Base-by-base conservation (phyloP, 2,797 vertebrate genomes). In the Cossypha polioptera region DNA sequence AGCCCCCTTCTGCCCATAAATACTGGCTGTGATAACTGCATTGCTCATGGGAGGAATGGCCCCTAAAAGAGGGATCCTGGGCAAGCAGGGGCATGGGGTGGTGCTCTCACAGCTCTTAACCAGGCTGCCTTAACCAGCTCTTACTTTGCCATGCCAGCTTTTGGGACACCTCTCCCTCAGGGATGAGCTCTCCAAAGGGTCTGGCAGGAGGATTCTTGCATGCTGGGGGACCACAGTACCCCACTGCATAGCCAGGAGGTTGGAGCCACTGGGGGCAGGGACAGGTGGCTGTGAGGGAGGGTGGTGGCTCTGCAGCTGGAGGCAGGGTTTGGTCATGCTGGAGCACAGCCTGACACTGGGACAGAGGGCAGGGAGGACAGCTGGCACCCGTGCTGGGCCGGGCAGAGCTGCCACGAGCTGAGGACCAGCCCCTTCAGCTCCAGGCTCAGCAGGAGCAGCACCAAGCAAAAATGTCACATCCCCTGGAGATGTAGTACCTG, bases 191-290 rank as follows among this genome's bases (percentile, higher is more conserved):
- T 67, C 43, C 5, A 7, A 45, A 91, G 43, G 43, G 25, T 26
- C 26, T 35, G 77, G 43, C 19, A 15, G 5, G 53, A 4, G 61
- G 42, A 57, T 35, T 29, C 5, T 26, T 19, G 16, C 6, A 11
- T 17, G 18, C 3, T 38, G 40, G 43, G 65, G 55, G n/a, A 8
- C 17, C 0, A 0, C 25, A 85, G 50, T 31, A 48, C 17, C 45
- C 10, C 0, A 1, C 25, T 26, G 78, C 9, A 0, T 63, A 88
- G 22, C 35, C 11, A 2, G 2, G 1, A 29, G 57, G 9, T 4
- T 2, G 1, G 40, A 68, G 47, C 20, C 9, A 2, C 20, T 13
- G 50, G 0, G 7, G 38, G 40, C 24, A 42, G 62, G 54, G 40
- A 82, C 42, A 2, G 5, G 40, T 2, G 38, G 45, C 66, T 11